These are phyloP conservation scores for Channallabes apus DNA, from an alignment of 2,797 vertebrate genomes.

Conservation along the genomic window DNA sequence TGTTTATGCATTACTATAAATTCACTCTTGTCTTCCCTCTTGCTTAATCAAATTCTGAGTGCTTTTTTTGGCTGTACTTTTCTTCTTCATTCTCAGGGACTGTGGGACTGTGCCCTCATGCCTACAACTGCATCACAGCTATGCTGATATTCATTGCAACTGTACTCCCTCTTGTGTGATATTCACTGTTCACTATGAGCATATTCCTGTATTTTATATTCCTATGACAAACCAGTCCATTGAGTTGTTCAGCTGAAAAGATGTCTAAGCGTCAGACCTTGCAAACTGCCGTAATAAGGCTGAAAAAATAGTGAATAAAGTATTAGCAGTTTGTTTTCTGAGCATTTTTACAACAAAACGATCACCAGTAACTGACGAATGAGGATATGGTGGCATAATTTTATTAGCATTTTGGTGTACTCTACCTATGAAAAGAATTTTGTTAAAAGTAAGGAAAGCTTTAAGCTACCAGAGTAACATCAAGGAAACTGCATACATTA, in stretches of 20 bases:
- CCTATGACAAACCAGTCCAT: background rate
- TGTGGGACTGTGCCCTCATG: background rate
- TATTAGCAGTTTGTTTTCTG: background rate
- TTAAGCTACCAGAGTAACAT: background rate
- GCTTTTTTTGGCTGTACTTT: background rate
- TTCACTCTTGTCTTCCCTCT: background rate
- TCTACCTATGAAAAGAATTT: background rate
- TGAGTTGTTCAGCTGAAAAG: background rate
- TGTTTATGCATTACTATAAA: background rate
- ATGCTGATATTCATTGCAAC: too few species aligned
- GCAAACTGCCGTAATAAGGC: background rate
- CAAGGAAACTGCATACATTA: background rate
- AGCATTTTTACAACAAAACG: background rate
- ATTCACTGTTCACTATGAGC: background rate
- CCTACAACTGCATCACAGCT: too few species aligned
- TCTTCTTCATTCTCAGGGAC: background rate
- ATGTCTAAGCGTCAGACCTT: background rate
- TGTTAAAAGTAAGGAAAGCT: background rate
- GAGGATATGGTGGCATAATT: background rate
- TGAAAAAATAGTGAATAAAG: background rate
- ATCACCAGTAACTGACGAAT: background rate
- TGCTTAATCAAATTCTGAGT: background rate
- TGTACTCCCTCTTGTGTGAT: too few species aligned
- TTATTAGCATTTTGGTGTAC: background rate
- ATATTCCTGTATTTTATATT: background rate